Evolutionary conservation across 1,140 invertebrate species (phyloP).

Genomic region (Panagrolaimus sp.): DNA sequence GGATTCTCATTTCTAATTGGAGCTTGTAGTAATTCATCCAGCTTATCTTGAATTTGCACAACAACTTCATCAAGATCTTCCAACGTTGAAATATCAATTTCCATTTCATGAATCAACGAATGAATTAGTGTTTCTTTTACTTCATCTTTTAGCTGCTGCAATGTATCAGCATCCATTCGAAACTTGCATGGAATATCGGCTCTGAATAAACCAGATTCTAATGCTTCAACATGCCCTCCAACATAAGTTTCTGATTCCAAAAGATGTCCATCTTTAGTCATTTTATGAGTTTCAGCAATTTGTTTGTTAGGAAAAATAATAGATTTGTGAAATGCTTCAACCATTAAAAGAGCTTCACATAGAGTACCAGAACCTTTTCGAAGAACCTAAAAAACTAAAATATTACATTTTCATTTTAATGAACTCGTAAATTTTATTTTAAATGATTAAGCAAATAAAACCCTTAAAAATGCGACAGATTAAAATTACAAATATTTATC

Average conservation of each 20-base stretch:
- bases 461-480: too few relatives aligned
- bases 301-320: constrained; percentile 98
- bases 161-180: constrained; percentile 72
- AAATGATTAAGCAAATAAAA: too few relatives aligned
- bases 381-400: constrained; percentile 68
- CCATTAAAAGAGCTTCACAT: constrained; percentile 93
- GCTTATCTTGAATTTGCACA: constrained; percentile 65
- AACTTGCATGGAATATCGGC: constrained; percentile 85
- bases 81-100: constrained; percentile 33
- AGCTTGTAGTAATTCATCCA: constrained; percentile 73
- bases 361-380: constrained; percentile 93
- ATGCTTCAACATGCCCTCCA: constrained; percentile 92
- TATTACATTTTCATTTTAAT: too few relatives aligned
- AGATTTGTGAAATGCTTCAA: constrained; percentile 88
- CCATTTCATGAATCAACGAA: constrained; percentile 40
- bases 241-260: constrained; percentile 95
- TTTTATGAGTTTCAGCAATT: constrained; percentile 63
- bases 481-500: too few relatives aligned
- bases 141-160: constrained; percentile 61
- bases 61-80: constrained; percentile 58
- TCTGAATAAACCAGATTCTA: constrained; percentile 92
- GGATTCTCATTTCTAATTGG: constrained; percentile 83
- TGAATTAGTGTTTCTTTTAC: constrained; percentile 44
- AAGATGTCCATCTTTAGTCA: constrained; percentile 85
- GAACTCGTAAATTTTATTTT: too few relatives aligned